Percentiles rank a stretch among this genome's conserved stretches.
These are phyloP conservation scores for Mesorhabditis spiculigera DNA, from an alignment of 2,888 invertebrate species.

Conservation along the genomic window DNA sequence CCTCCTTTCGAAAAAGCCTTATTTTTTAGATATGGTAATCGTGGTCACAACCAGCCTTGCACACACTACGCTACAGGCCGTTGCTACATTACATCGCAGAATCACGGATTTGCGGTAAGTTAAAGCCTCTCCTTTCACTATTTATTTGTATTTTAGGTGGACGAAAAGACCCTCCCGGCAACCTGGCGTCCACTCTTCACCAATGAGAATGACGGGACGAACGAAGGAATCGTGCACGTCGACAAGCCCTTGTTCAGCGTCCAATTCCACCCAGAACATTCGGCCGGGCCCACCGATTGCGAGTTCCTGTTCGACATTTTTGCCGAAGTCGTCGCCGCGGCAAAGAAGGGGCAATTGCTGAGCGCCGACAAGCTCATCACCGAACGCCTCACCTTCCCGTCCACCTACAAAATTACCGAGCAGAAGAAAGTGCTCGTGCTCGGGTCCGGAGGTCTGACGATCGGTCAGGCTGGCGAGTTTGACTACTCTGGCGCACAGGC, in stretches of 20 bases:
- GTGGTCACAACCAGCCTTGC: slow-evolving; percentile 97
- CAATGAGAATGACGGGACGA: slow-evolving; percentile 91
- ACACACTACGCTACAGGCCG: slow-evolving; percentile 79
- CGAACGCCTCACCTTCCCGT: slow-evolving; percentile 32
- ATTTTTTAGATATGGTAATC: slow-evolving; percentile 80
- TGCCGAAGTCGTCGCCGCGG: slow-evolving; percentile 68
- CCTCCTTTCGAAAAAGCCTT: neutral
- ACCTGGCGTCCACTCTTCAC: slow-evolving; percentile 86
- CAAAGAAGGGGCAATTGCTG: slow-evolving; percentile 22
- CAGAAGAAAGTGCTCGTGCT: slow-evolving; percentile 72
- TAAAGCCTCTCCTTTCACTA: neutral
- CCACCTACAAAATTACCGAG: slow-evolving; percentile 32
- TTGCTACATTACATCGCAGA: slow-evolving; percentile 91
- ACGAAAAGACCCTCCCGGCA: slow-evolving; percentile 67
- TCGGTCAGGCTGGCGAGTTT: slow-evolving; percentile 98
- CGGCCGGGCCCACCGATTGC: slow-evolving; percentile 89
- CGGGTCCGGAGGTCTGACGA: slow-evolving; percentile 90
- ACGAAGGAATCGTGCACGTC: slow-evolving; percentile 89
- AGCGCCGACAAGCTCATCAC: slow-evolving; percentile 42
- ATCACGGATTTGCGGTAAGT: slow-evolving; percentile 62
- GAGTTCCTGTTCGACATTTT: slow-evolving; percentile 93
- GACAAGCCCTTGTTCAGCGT: slow-evolving; percentile 86
- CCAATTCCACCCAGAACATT: slow-evolving; percentile 98
- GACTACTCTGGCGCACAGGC: slow-evolving; percentile 96
- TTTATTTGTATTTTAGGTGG: slow-evolving; percentile 17